These are phyloP conservation scores for Nycticorax nycticorax DNA, from an alignment of 2,113 vertebrate genomes.

Conservation along the genomic window DNA sequence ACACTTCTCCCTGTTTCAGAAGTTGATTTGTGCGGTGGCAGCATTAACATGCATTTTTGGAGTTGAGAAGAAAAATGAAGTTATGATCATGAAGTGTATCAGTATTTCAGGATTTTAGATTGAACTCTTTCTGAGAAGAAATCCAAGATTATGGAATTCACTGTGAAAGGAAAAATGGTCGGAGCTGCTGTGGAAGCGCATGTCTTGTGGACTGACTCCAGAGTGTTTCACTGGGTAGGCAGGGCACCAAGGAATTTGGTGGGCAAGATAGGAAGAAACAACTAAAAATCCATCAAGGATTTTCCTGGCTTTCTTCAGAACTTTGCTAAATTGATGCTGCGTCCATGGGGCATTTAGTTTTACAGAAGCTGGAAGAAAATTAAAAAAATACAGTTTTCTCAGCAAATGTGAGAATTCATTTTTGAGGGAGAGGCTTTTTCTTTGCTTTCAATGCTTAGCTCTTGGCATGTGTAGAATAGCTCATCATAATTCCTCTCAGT, in stretches of 20 bases:
- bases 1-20: accelerated
- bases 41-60: neutral
- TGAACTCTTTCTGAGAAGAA: neutral
- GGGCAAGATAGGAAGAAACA: neutral
- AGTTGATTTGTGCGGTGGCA: neutral
- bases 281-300: neutral
- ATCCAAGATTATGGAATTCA: neutral
- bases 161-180: neutral
- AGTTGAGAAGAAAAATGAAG: neutral
- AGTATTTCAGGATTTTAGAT: neutral
- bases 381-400: neutral
- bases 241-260: neutral
- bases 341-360: neutral
- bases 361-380: neutral
- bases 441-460: neutral
- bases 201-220: neutral
- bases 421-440: neutral
- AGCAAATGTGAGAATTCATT: neutral
- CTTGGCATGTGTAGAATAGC: neutral
- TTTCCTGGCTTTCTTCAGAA: neutral
- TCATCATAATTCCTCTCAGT: neutral
- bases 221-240: neutral
- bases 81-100: neutral
- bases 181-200: neutral
- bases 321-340: neutral